A percentile compares a stretch with the other conserved stretches of the same genome.
These are phyloP conservation scores for Temnothorax curvispinosus DNA, from an alignment of 1,140 invertebrate genomes.

Conservation along the genomic window DNA sequence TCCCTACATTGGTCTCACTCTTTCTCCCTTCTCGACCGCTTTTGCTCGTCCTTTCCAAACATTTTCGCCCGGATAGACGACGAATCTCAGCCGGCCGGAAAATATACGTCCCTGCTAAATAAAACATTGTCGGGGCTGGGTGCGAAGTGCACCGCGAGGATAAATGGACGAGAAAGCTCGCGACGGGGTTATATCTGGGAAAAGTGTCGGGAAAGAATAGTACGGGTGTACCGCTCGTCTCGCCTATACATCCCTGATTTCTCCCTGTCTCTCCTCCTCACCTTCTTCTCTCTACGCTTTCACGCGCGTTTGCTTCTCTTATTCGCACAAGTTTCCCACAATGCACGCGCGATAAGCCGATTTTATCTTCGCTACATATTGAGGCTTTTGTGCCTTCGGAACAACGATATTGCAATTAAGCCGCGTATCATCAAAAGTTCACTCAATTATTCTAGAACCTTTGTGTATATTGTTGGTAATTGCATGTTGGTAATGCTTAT, in stretches of 20 bases:
- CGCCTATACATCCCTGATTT: conserved; percentile 20
- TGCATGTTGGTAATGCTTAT: neutral
- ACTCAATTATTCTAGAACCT: neutral
- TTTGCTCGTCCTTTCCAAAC: conserved; percentile 43
- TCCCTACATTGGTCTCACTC: neutral
- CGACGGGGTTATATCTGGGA: conserved; percentile 53
- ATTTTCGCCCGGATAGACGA: conserved; percentile 58
- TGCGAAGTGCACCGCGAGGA: conserved; percentile 48
- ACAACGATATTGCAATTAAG: neutral
- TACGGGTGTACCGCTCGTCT: conserved; percentile 40
- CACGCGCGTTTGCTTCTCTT: neutral
- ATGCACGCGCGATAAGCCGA: conserved; percentile 13
- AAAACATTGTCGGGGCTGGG: conserved; percentile 56
- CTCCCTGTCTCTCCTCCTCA: neutral
- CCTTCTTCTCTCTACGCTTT: neutral
- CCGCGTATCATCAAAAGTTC: neutral
- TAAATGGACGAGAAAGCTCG: conserved; percentile 56
- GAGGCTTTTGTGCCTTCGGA: neutral
- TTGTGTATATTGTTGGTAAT: neutral
- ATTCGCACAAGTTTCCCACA: conserved; percentile 6
- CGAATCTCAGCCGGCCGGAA: conserved; percentile 58
- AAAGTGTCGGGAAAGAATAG: conserved; percentile 56
- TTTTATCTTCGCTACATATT: conserved; percentile 2
- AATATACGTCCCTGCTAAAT: conserved; percentile 61
- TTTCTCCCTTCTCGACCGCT: conserved; percentile 10